Percentiles rank a stretch among this genome's conserved stretches.
These are phyloP conservation scores for Parauchenoglanis punctatus DNA, from an alignment of 2,797 vertebrate genomes.

Conservation along the genomic window DNA sequence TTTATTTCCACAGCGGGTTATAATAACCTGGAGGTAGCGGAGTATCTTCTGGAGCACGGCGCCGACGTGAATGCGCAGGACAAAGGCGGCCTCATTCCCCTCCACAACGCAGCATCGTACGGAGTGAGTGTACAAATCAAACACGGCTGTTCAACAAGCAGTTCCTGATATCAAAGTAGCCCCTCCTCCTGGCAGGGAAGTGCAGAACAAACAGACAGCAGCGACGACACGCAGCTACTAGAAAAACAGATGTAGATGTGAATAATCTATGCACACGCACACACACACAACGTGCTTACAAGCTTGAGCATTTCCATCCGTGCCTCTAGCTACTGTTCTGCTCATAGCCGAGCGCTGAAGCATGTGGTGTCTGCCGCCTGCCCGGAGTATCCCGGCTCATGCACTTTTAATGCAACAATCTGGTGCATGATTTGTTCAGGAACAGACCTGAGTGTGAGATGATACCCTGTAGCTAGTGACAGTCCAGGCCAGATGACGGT, in stretches of 20 bases:
- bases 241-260: conserved; percentile 41
- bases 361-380: not conserved
- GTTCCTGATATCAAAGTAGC: not conserved
- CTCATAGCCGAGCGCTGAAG: not conserved
- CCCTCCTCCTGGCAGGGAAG: conserved; percentile 12
- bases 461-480: conserved; percentile 11
- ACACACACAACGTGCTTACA: not conserved
- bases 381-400: conserved; percentile 29
- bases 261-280: conserved; percentile 19
- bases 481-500: not conserved
- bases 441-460: conserved; percentile 17
- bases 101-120: conserved; percentile 95
- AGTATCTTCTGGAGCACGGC: conserved; percentile 93
- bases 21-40: conserved; percentile 95
- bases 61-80: conserved; percentile 96
- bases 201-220: not conserved
- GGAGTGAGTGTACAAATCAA: conserved; percentile 78
- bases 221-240: not conserved
- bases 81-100: conserved; percentile 93
- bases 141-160: conserved; percentile 24
- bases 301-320: conserved; percentile 7
- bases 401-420: conserved; percentile 43
- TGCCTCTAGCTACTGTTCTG: not conserved
- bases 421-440: conserved; percentile 44
- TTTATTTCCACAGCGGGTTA: conserved; percentile 82